Base-by-base conservation (phyloP, 2,888 invertebrate species). In the Rambutsinella grinnellia region DNA sequence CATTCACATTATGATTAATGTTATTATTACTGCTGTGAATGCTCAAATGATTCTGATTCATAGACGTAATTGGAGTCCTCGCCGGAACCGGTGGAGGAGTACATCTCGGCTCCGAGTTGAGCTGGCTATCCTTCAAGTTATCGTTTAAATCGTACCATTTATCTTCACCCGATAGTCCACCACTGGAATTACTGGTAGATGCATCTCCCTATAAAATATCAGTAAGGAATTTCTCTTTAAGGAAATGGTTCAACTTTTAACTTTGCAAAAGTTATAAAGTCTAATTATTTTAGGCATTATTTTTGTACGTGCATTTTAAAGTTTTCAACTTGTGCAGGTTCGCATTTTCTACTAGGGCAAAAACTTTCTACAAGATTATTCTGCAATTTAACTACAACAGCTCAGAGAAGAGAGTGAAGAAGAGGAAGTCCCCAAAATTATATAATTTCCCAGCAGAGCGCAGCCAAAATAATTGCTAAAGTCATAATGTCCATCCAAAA, bases 121-220 rank as follows among this genome's bases (percentile, higher is more conserved):
- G 10, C 57, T 67, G 21, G 78, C 78, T 80, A 53, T 85, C 85
- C 26, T 82, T 77, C 67, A 84, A 83, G 78, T 87, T 85, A 76
- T 83, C 80, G 49, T 70, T 70, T 70, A 85, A 81, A 76, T 87
- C 87, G 78, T 87, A 89, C 92, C 92, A 92, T 84, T 90, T 89
- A 84, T 91, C 91, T 83, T 91, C 90, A 78, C 87, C 58, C 87
- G 82, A 89, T 89, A 65, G 90, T 85, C 91, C 90, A 58, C 90
- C 90, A 84, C 90, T 90, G 79, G 90, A 90, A 76, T 90, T 90
- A 85, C 90, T 90, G 19, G 90, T 90, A 87, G 91, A 87, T 76
- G 90, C 89, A 66, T 81, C 83, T 77, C 90, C 90, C 88, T 83
- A 65, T 46, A 58, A 46, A 58, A 69, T 2, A 46, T 13, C 44